Percentiles rank a stretch among this genome's conserved stretches.
These are phyloP conservation scores for Eupelmus urozonus DNA, from an alignment of 2,888 invertebrate species.

Conservation along the genomic window DNA sequence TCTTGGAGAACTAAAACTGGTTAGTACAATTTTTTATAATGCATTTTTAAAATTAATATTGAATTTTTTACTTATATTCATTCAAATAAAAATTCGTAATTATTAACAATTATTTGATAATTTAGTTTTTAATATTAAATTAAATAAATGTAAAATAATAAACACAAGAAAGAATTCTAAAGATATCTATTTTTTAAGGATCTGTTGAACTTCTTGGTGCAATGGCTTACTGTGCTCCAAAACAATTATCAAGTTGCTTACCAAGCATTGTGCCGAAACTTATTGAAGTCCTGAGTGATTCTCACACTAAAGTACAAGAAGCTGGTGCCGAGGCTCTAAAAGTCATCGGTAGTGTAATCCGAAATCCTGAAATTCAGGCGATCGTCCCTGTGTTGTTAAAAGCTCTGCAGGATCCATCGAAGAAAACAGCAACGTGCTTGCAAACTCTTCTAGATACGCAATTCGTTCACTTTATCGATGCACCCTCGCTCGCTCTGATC, in stretches of 20 bases:
- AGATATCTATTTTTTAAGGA: conserved; percentile 79
- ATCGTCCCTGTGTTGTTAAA: conserved; percentile 91
- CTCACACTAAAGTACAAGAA: conserved; percentile 97
- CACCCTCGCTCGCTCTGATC: conserved; percentile 97
- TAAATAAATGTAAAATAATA: background rate
- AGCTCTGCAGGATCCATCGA: conserved; percentile 97
- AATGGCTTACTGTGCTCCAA: conserved; percentile 99
- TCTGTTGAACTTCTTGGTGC: conserved; percentile 97
- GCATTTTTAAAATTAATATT: conserved; percentile 17
- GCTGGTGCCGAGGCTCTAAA: conserved; percentile 97
- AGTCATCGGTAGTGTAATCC: conserved; percentile 97
- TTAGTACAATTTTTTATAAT: conserved; percentile 66
- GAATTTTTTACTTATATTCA: background rate
- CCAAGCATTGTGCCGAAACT: conserved; percentile 99
- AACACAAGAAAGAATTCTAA: background rate
- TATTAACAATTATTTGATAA: no score
- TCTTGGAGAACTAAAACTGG: conserved; percentile 99
- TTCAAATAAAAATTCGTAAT: background rate
- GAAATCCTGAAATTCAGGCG: conserved; percentile 98
- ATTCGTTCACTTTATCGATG: conserved; percentile 99
- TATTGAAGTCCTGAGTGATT: conserved; percentile 97
- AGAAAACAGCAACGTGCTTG: conserved; percentile 95
- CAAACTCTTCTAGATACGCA: conserved; percentile 95
- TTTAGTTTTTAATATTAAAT: no score
- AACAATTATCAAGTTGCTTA: conserved; percentile 97